A percentile compares a stretch with the other conserved stretches of the same genome.
Conservation (phyloP, 2,113 vertebrate genomes). For the Glaucomys volans region DNA sequence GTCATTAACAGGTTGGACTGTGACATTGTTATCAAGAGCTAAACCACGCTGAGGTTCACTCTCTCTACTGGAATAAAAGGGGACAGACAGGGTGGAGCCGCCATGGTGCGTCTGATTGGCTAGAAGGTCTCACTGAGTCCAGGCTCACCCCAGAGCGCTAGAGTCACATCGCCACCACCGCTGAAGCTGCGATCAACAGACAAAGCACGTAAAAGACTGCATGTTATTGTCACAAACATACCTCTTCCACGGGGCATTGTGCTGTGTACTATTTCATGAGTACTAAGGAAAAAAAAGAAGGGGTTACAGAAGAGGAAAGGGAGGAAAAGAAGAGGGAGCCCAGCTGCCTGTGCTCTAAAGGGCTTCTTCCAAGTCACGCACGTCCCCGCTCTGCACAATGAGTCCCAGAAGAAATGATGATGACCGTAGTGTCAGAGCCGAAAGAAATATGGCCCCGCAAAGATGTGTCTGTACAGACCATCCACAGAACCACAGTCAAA, state of each 20-base stretch:
- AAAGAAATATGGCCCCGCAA: not conserved
- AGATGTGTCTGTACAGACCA: not conserved
- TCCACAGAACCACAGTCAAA: not conserved
- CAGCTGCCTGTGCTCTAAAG: slow-evolving; percentile 68
- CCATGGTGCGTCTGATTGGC: slow-evolving; percentile 56
- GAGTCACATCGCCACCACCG: slow-evolving; percentile 60
- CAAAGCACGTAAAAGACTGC: slow-evolving; percentile 25
- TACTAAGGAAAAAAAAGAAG: slow-evolving; percentile 89
- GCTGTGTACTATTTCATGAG: slow-evolving; percentile 89
- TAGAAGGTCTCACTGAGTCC: slow-evolving; percentile 34
- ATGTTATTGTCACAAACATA: slow-evolving; percentile 83
- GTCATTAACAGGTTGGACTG: not conserved
- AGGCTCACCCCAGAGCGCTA: slow-evolving; percentile 29
- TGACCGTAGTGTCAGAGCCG: not conserved
- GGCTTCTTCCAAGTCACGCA: not conserved
- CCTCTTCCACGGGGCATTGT: slow-evolving; percentile 90
- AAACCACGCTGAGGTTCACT: slow-evolving; percentile 16
- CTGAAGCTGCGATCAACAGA: slow-evolving; percentile 67
- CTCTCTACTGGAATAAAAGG: slow-evolving; percentile 60
- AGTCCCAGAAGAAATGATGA: not conserved
- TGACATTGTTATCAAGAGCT: not conserved
- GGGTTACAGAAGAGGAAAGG: slow-evolving; percentile 87
- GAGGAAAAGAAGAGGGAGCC: slow-evolving; percentile 66
- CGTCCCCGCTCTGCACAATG: not conserved
- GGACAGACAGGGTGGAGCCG: slow-evolving; percentile 43